Base-by-base conservation (phyloP, 2,888 invertebrate genomes). In the Thalpophila matura region DNA sequence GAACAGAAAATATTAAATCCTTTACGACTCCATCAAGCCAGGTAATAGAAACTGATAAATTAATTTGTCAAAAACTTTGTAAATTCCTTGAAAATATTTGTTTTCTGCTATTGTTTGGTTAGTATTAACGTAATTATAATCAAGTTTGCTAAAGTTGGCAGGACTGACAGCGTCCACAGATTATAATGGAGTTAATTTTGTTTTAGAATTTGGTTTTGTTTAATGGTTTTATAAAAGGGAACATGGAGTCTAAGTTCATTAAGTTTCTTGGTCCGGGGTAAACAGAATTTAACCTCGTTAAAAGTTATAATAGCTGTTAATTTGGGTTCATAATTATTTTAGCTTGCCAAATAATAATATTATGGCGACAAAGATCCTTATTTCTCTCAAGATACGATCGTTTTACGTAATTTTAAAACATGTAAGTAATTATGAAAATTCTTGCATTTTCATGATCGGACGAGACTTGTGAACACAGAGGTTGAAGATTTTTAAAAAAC, bases 51-150 rank as follows among this genome's bases (percentile, higher is more conserved):
- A 74, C 79, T 73, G 77, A 76, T 75, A 77, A 83, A 85, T 82
- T 80, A 82, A 81, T 83, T 85, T 80, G 77, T 79, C 79, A 78
- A 79, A 84, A 82, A 83, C 78, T 77, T 82, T 64, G n/a, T 31
- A 58, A 59, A 80, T 45, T 42, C 59, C 49, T 45, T 59, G 43
- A 58, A 66, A 54, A 67, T 71, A 63, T 61, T 79, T 63, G 61
- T 63, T 66, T 76, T 56, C 42, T 50, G 26, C 20, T 47, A 55
- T 68, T 74, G 60, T 79, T 67, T 54, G 38, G 43, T 65, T 64
- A 35, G 45, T 42, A 70, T 60, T 40, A 24, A 45, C 46, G 31
- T 62, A 63, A 68, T 63, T 50, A 27, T 63, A 70, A 70, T 65
- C 33, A 63, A 64, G 51, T 67, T 57, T 50, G 5, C 20, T 42